These are phyloP conservation scores for Tipula vernalis DNA, from an alignment of 2,888 invertebrate genomes.

Conservation along the genomic window DNA sequence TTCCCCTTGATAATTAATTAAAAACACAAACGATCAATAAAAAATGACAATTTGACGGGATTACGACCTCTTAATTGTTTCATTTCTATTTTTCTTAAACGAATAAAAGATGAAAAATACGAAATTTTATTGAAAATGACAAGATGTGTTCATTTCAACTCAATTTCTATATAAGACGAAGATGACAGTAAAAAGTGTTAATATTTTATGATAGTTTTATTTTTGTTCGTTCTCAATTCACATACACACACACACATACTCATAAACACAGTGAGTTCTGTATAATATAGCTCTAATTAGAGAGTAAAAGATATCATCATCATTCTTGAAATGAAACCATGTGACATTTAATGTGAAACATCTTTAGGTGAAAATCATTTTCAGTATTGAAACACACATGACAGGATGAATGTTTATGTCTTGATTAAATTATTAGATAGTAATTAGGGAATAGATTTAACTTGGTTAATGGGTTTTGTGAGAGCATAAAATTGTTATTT, in stretches of 20 bases:
- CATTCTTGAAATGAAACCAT: background rate
- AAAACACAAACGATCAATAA: background rate
- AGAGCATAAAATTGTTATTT: background rate
- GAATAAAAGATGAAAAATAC: background rate
- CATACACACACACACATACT: background rate
- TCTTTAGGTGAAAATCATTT: background rate
- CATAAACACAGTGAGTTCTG: background rate
- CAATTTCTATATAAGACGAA: background rate
- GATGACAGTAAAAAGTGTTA: background rate
- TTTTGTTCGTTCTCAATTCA: background rate
- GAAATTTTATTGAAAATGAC: conserved; percentile 4
- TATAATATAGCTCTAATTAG: background rate
- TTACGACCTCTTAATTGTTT: background rate
- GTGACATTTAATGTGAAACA: background rate
- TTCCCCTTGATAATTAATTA: background rate
- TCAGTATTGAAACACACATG: background rate
- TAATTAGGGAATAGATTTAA: background rate
- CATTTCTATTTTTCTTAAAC: background rate
- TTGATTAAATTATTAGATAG: conserved; percentile 4
- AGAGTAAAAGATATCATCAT: background rate
- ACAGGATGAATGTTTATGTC: background rate
- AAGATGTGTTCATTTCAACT: background rate
- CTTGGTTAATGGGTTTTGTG: background rate
- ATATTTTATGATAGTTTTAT: background rate
- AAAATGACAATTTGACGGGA: background rate